Base-by-base conservation (phyloP, 1,140 invertebrate genomes). In the Chelonus insularis region DNA sequence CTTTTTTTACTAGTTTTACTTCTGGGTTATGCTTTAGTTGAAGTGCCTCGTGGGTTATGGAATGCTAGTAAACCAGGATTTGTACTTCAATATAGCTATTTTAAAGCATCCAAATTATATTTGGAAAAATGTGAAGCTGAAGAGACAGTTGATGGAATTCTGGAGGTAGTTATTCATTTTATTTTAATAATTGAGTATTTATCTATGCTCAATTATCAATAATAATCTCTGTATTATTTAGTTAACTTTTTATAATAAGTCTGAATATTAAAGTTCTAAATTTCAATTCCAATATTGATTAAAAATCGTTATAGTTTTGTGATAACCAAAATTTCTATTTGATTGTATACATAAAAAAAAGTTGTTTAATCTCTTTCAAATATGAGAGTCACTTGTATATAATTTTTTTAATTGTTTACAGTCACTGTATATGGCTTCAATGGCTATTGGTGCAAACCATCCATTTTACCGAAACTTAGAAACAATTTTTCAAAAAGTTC, bases 81-180 rank as follows among this genome's bases (percentile, higher is more conserved):
- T 67, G 89, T 88, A 23, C 81, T 99, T 21, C 90, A 91, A 63
- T 90, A 94, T 67, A 90, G 91, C 7, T 98, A 99, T 77, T 99
- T 99, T 77, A 96, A 95, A 82, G 88, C 95, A 60, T 94, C 97
- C n/a, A 99, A 99, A 83, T 81, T 99, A 5, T 96, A 91, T 75
- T 89, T 91, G n/a, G 97, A 99, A 68, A 96, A 96, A 76, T 94
- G 91, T 72, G 96, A 98, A 80, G 94, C 96, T 8, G 96, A 98
- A 82, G 97, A 99, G 82, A 89, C 89, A 67, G 87, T 99, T 0
- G 95, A 98, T 78, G 96, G 98, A 84, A 89, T 95, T 63, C 82
- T 99, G 43, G 94, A 97, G 84, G 94, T 95, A 82, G 79, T 39
- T 51, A n/a, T 60, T n/a, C 12, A n/a, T 25, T n/a, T n/a, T 25